phyloP scores from a whole-genome alignment of 2,888 invertebrate genomes.

The Myopa tessellatipennis region DNA sequence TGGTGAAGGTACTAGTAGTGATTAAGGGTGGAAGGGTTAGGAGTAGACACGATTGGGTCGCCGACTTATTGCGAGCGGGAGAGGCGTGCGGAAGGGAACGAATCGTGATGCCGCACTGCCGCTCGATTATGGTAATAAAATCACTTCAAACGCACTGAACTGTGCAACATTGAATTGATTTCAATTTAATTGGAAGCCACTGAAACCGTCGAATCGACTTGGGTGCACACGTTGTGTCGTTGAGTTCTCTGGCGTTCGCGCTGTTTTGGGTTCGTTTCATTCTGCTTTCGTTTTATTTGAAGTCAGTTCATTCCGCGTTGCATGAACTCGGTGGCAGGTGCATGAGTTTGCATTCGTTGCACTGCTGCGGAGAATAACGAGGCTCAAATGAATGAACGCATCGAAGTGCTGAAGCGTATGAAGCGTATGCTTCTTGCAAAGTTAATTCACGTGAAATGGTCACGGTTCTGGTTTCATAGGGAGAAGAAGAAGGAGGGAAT shows the following conservation, averaged over 20 bases:
- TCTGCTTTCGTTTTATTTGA: neutral
- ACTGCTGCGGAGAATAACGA: neutral
- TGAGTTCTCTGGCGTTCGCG: too few species aligned
- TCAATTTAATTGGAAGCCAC: slow-evolving; percentile 56
- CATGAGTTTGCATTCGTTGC: too few species aligned
- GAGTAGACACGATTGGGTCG: neutral
- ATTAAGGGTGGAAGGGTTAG: neutral
- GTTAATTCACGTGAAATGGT: neutral
- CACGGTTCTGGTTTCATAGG: neutral
- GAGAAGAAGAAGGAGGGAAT: neutral
- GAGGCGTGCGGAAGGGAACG: neutral
- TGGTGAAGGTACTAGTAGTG: neutral
- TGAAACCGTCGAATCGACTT: slow-evolving; percentile 32
- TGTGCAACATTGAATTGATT: slow-evolving; percentile 65
- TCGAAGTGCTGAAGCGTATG: neutral
- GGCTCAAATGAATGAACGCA: neutral
- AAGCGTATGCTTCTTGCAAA: too few species aligned
- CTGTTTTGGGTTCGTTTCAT: neutral
- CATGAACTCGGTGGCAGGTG: too few species aligned
- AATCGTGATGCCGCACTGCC: neutral
- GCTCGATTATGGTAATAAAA: slow-evolving; percentile 50
- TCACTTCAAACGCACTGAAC: slow-evolving; percentile 66
- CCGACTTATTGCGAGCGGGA: neutral
- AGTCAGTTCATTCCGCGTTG: too few species aligned
- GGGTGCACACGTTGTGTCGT: neutral